phyloP scores from a whole-genome alignment of 2,888 invertebrate genomes.

The Rhingia campestris region DNA sequence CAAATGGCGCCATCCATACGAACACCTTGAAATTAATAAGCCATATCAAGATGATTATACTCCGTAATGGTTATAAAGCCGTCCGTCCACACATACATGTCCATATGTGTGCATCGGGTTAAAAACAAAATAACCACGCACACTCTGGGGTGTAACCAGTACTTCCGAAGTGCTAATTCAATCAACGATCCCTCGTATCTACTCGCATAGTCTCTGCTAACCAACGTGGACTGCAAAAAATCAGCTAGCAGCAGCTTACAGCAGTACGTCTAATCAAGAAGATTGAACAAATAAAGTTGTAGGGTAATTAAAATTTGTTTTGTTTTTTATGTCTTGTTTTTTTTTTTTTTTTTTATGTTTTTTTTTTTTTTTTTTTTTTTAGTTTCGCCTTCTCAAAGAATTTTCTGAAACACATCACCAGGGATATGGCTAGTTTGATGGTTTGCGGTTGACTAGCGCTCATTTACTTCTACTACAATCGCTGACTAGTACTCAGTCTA shows the following conservation, averaged over 20 bases:
- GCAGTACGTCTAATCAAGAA: constrained; percentile 5
- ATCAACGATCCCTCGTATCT: constrained; percentile 15
- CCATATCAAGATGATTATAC: constrained; percentile 62
- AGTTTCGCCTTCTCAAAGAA: not conserved
- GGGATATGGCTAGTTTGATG: not conserved
- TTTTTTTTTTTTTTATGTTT: too few relatives aligned
- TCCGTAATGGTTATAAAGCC: constrained; percentile 3
- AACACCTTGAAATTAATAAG: constrained; percentile 70
- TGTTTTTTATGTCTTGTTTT: too few relatives aligned
- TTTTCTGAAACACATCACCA: constrained; percentile 50
- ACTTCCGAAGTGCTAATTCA: constrained; percentile 56
- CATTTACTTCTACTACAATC: constrained; percentile 14
- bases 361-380: constrained; percentile 7
- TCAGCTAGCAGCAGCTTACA: constrained; percentile 25
- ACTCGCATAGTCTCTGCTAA: not conserved
- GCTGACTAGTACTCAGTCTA: constrained; percentile 47
- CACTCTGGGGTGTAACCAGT: constrained; percentile 2
- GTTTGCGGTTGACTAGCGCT: not conserved
- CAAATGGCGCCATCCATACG: constrained; percentile 69
- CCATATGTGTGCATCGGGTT: constrained; percentile 12
- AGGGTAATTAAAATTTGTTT: constrained; percentile 32
- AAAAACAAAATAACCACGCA: not conserved
- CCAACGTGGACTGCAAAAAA: constrained; percentile 23
- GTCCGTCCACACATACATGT: constrained; percentile 25
- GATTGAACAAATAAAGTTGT: constrained; percentile 33